Conservation (phyloP, 2,797 vertebrate genomes). For the Pseudomugil tenellus region DNA sequence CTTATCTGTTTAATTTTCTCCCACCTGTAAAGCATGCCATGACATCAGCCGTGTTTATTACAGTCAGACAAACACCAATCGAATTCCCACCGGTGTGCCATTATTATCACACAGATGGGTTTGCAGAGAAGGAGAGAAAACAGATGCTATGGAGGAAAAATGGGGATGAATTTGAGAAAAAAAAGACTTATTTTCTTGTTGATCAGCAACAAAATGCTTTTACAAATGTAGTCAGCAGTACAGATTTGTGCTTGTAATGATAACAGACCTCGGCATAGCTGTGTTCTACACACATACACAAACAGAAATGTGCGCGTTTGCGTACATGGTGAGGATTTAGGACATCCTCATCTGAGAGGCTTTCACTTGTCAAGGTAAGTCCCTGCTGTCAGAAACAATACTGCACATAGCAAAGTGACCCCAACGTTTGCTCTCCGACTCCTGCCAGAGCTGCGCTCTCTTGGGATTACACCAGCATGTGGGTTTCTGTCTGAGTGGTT, state of each 20-base stretch:
- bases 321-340: constrained; percentile 16
- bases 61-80: constrained; percentile 55
- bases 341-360: constrained; percentile 30
- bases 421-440: constrained; percentile 14
- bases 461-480: neutral
- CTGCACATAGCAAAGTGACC: constrained; percentile 30
- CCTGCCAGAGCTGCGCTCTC: neutral
- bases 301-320: constrained; percentile 17
- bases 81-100: constrained; percentile 60
- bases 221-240: neutral
- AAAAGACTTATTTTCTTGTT: constrained; percentile 35
- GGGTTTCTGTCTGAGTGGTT: constrained; percentile 5
- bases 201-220: constrained; percentile 5
- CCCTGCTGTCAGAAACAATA: constrained; percentile 49
- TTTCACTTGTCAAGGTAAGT: constrained; percentile 40
- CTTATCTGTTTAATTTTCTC: constrained; percentile 69
- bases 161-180: neutral
- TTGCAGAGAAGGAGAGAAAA: constrained; percentile 20
- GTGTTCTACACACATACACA: neutral
- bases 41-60: constrained; percentile 72
- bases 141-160: neutral
- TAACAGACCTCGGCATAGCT: neutral
- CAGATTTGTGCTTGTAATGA: neutral
- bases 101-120: constrained; percentile 70
- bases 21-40: constrained; percentile 52